phyloP scores from a whole-genome alignment of 2,797 vertebrate genomes.

The Sebastes hubbsi region DNA sequence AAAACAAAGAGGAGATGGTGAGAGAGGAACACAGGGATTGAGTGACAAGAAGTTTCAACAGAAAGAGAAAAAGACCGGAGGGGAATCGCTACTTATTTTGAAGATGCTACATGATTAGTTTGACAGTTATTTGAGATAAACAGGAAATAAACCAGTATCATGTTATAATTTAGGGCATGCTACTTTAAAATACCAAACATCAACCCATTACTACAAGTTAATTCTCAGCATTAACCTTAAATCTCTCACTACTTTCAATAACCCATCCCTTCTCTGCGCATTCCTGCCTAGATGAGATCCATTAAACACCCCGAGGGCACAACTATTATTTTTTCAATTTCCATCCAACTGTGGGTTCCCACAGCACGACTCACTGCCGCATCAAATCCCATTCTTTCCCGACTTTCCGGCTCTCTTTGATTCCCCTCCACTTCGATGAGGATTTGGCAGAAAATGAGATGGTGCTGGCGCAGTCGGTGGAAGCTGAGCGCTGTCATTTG shows the following conservation, averaged over 20 bases:
- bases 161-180: not conserved
- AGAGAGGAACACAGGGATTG: not conserved
- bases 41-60: not conserved
- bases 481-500: conserved; percentile 59
- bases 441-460: conserved; percentile 70
- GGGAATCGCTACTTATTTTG: not conserved
- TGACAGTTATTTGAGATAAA: not conserved
- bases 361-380: conserved; percentile 43
- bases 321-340: conserved; percentile 55
- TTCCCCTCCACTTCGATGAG: conserved; percentile 57
- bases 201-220: not conserved
- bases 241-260: conserved; percentile 9
- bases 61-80: not conserved
- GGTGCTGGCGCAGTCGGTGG: conserved; percentile 17
- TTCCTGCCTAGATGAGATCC: conserved; percentile 29
- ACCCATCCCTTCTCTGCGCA: not conserved
- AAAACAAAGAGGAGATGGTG: conserved; percentile 47
- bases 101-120: not conserved
- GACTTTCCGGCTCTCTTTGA: conserved; percentile 48
- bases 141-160: not conserved
- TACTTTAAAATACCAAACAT: not conserved
- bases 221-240: not conserved
- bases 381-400: conserved; percentile 61
- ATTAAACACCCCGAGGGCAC: conserved; percentile 23
- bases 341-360: conserved; percentile 52